Base-by-base conservation (phyloP, 2,888 invertebrate genomes). In the Melieria crassipennis region DNA sequence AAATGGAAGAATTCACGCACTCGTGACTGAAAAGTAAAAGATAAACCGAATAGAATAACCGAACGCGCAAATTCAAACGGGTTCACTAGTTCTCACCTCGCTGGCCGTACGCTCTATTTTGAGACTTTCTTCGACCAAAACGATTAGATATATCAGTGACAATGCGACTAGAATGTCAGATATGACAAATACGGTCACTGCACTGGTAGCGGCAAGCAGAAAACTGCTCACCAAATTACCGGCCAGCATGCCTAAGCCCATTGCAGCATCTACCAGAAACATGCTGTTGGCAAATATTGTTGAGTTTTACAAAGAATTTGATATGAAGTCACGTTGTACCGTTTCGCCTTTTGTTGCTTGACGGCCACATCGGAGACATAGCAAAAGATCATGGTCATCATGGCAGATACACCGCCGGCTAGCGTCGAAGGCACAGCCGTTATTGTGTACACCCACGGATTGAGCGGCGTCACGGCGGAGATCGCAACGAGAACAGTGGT, bases 321-420 rank as follows among this genome's bases (percentile, higher is more conserved):
- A 5, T 30, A 7, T 42, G 13, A n/a, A 7, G 13, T 57, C 13
- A 13, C 57, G 13, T 46, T 13, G n/a, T 69, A 84, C 85, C 84
- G 77, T 5, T 79, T 10, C 1, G 84, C 83, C 10, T 81, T 78
- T 4, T 88, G 89, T 11, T 88, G 86, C 16, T 88, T 87, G 10
- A 88, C 85, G 1, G 91, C 89, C 61, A 91, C 89, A 82, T 93
- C 93, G 61, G 91, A 90, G 75, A 93, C 86, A 79, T 92, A 91
- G 78, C 91, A 91, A 79, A 89, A 89, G 4, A 89, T 87, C 48
- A 89, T 90, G 30, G 91, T 90, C 68, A 92, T 88, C 67, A 91
- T 83, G 11, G 91, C 88, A 30, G 90, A 88, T 74, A 88, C 89
- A 1, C 92, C 92, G 4, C 92, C 92, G 67, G 88, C 86, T 5